Base-by-base conservation (phyloP, 35 echinoderm and acorn worm genomes). In the Lytechinus variegatus region DNA sequence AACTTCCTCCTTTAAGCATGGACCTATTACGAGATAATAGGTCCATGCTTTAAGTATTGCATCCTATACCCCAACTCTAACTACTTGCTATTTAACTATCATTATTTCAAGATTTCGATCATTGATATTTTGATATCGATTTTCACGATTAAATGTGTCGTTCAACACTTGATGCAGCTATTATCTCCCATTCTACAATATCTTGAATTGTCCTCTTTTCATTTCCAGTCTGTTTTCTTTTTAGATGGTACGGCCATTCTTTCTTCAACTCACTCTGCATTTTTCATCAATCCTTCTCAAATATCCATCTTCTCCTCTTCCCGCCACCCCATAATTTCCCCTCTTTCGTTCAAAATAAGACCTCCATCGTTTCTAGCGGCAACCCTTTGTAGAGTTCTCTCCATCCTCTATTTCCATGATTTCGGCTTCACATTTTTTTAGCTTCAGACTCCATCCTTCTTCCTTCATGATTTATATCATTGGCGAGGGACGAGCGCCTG, bases 401-500 rank as follows among this genome's bases (percentile, higher is more conserved):
- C 27, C n/a, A 19, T 79, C 66, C 66, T 24, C 61, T 72, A 13
- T 21, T 6, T 21, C 61, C 61, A 13, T 19, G 28, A 19, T 29
- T 52, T 1, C n/a, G 27, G 27, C 66, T 90, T 90, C 56, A 44
- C 33, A 44, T 44, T 44, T 44, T 44, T 44, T 44, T 44, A 44
- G 88, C 9, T 90, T 13, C 28, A 21, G 52, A 90, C 52, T 28
- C 52, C 88, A 44, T 90, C 29, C 88, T 44, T 33, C 11, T 54
- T 24, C 88, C 29, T 14, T 5, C 13, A 28, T 90, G 88, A 90
- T 90, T 90, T 90, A 90, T 90, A 21, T 10, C 6, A 10, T 1
- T 90, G 88, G n/a, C 88, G 88, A 90, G 52, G 88, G 88, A 90
- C 28, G 88, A 44, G 88, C 88, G 88, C 88, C 88, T 90, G 88